Evolutionary conservation across 2,113 vertebrate genomes (phyloP).

Genomic region (Xiphias gladius): DNA sequence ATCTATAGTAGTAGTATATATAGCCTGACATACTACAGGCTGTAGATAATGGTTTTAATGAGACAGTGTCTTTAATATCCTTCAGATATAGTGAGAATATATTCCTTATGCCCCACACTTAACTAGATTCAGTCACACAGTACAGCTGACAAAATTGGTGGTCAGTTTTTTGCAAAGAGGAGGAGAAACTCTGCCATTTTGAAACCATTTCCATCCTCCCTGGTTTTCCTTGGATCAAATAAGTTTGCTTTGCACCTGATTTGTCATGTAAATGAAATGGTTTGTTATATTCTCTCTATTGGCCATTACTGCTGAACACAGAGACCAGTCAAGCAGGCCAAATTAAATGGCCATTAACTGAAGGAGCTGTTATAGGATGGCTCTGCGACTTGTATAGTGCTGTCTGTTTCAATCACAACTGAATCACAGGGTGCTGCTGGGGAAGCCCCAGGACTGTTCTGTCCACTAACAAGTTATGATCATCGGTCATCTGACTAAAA

Average conservation of each 20-base stretch:
- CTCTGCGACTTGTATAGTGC: constrained; percentile 35
- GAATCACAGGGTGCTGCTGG: constrained; percentile 43
- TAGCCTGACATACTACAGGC: constrained; percentile 14
- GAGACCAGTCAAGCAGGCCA: constrained; percentile 63
- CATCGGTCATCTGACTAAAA: constrained; percentile 3
- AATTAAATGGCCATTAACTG: constrained; percentile 77
- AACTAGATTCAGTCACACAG: constrained; percentile 2
- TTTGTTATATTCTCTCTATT: constrained; percentile 55
- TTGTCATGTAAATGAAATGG: constrained; percentile 52
- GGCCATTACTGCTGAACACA: constrained; percentile 58
- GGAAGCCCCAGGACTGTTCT: constrained; percentile 33
- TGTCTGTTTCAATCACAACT: constrained; percentile 37
- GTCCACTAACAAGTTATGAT: constrained; percentile 5
- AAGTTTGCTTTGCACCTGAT: constrained; percentile 19
- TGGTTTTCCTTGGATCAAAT: constrained; percentile 19
- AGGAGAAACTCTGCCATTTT: neutral
- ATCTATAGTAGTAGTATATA: neutral
- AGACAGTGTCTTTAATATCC: neutral
- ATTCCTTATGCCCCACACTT: neutral
- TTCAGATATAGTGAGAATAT: neutral
- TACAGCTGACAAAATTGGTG: constrained; percentile 9
- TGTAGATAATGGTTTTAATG: constrained; percentile 1
- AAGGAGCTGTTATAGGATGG: constrained; percentile 63
- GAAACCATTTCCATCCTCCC: constrained; percentile 2
- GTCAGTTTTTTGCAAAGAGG: neutral